A percentile compares a stretch with the other conserved stretches of the same genome.
These are phyloP conservation scores for Columba janthina DNA, from an alignment of 2,113 vertebrate genomes.

Conservation along the genomic window DNA sequence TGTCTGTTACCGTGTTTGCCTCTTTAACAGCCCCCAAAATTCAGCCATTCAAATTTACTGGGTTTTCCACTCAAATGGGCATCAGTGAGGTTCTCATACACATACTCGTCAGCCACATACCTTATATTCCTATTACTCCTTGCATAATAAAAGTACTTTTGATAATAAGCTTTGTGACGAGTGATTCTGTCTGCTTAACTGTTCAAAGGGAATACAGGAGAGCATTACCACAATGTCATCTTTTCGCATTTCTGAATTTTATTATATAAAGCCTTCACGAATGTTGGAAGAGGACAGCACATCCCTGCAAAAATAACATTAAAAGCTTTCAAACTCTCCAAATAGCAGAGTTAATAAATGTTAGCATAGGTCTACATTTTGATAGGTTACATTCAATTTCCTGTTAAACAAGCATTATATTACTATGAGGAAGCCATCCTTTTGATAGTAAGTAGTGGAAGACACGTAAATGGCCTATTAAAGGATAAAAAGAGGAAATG, in stretches of 20 bases:
- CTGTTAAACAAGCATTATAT: slow-evolving; percentile 53
- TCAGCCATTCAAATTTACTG: background rate
- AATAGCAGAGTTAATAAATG: slow-evolving; percentile 34
- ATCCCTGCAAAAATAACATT: slow-evolving; percentile 33
- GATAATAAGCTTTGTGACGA: background rate
- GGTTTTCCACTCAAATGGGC: background rate
- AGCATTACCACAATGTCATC: background rate
- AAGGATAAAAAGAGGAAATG: slow-evolving; percentile 63
- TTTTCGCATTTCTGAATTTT: background rate
- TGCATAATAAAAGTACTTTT: background rate
- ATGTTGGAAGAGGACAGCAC: background rate
- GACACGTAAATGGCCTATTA: slow-evolving; percentile 57
- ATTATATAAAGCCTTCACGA: background rate
- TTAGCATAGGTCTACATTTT: slow-evolving; percentile 18
- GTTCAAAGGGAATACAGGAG: background rate
- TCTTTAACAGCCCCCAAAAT: background rate
- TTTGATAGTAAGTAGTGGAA: slow-evolving; percentile 34
- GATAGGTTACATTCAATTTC: slow-evolving; percentile 58
- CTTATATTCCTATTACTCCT: background rate
- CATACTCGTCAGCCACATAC: background rate
- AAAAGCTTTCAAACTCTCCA: slow-evolving; percentile 8
- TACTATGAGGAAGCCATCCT: slow-evolving; percentile 29
- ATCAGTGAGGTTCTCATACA: background rate
- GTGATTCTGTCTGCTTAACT: background rate
- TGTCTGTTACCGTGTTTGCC: background rate